Conservation (phyloP, 2,113 vertebrate genomes). For the Elanoides forficatus region DNA sequence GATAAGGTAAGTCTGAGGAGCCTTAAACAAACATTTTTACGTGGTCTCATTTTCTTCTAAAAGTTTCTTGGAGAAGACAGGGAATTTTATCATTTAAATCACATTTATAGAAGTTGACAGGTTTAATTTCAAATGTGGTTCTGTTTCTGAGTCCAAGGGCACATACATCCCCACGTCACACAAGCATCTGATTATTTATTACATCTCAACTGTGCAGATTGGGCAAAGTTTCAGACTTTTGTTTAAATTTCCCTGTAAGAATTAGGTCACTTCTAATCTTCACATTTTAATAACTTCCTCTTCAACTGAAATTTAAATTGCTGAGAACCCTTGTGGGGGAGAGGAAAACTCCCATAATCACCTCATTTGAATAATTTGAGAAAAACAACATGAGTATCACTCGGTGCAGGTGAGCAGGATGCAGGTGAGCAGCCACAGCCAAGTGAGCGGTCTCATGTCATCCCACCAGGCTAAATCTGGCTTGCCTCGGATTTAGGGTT, state of each 20-base stretch:
- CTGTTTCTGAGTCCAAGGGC: background rate
- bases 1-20: background rate
- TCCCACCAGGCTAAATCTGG: background rate
- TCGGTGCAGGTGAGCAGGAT: background rate
- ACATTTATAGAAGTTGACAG: background rate
- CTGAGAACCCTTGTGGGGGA: background rate
- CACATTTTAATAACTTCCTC: conserved; percentile 56
- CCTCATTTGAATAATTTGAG: conserved; percentile 40
- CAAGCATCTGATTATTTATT: background rate
- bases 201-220: background rate
- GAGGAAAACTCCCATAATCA: background rate
- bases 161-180: background rate
- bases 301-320: conserved; percentile 55
- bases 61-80: background rate
- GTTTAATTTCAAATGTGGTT: background rate
- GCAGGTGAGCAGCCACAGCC: background rate
- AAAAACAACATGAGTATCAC: background rate
- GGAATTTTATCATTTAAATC: background rate
- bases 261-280: conserved; percentile 41
- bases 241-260: conserved; percentile 10
- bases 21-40: conserved; percentile 22
- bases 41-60: background rate
- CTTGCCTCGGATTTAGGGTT: background rate
- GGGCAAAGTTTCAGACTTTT: conserved; percentile 13
- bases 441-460: background rate